A percentile compares a stretch with the other conserved stretches of the same genome.
phyloP scores from a whole-genome alignment of 1,140 invertebrate genomes.

The Apocrypta bakeri region DNA sequence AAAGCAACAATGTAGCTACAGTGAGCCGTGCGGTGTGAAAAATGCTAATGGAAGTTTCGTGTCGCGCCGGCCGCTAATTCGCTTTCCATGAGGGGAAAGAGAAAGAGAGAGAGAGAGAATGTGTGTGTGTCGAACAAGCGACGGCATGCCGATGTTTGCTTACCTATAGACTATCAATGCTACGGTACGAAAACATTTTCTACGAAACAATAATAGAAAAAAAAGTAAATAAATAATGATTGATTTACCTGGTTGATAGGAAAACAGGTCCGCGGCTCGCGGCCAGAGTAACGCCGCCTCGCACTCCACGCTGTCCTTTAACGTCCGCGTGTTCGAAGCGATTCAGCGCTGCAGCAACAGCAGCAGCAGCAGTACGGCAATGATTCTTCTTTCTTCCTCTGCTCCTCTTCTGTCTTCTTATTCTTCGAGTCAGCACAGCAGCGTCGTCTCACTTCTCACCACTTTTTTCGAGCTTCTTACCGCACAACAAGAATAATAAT shows the following conservation, averaged over 20 bases:
- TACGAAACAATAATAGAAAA: neutral
- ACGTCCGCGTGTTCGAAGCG: conserved; percentile 67
- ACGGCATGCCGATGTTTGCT: no score
- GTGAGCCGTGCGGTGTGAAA: conserved; percentile 11
- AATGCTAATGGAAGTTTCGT: conserved; percentile 49
- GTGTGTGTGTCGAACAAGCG: neutral
- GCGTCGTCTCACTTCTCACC: neutral
- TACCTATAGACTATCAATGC: neutral
- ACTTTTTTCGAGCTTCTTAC: neutral
- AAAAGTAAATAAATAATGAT: neutral
- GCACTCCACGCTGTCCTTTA: conserved; percentile 72
- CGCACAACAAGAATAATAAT: neutral
- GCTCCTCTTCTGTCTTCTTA: neutral
- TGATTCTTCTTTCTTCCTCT: no score
- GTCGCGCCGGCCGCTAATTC: conserved; percentile 30
- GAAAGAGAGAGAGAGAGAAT: neutral
- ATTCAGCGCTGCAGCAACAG: neutral
- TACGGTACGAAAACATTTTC: no score
- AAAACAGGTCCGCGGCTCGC: conserved; percentile 70
- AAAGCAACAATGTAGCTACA: neutral
- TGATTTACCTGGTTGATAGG: conserved; percentile 70
- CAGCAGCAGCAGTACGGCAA: neutral
- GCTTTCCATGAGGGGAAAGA: neutral
- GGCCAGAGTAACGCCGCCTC: conserved; percentile 70
- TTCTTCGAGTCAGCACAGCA: neutral